Conservation (phyloP, 2,113 vertebrate species). For the Oreochromis niloticus region DNA sequence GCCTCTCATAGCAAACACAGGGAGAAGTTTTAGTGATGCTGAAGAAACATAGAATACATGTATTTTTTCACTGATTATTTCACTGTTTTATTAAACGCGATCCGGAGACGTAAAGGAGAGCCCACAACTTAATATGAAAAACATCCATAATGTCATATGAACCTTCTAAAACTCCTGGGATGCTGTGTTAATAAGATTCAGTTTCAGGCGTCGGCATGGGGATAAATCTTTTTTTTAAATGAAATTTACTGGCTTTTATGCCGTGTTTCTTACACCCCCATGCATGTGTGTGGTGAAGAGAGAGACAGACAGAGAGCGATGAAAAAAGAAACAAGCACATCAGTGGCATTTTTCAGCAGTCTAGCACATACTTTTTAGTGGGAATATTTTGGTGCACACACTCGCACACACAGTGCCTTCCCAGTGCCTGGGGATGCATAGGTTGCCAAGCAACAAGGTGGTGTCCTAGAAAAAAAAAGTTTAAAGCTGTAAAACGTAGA, state of each 20-base stretch:
- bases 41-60: not conserved
- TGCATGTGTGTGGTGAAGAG: not conserved
- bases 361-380: conserved; percentile 1
- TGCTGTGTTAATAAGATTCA: not conserved
- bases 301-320: not conserved
- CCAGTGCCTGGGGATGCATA: conserved; percentile 50
- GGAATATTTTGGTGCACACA: conserved; percentile 9
- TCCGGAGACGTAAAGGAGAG: not conserved
- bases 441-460: conserved; percentile 73
- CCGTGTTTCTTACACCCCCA: not conserved
- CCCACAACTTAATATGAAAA: not conserved
- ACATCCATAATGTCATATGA: not conserved
- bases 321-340: conserved; percentile 15
- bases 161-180: not conserved
- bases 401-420: not conserved
- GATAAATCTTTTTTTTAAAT: not conserved
- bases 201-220: not conserved
- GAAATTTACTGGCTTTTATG: not conserved
- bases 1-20: not conserved
- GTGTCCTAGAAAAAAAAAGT: conserved; percentile 68
- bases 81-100: not conserved
- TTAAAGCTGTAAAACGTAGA: conserved; percentile 21
- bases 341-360: conserved; percentile 28
- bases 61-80: not conserved
- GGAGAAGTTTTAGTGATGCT: not conserved